Percentiles rank a stretch among this genome's conserved stretches.
These are phyloP conservation scores for Microctonus brassicae DNA, from an alignment of 2,888 invertebrate genomes.

Conservation along the genomic window DNA sequence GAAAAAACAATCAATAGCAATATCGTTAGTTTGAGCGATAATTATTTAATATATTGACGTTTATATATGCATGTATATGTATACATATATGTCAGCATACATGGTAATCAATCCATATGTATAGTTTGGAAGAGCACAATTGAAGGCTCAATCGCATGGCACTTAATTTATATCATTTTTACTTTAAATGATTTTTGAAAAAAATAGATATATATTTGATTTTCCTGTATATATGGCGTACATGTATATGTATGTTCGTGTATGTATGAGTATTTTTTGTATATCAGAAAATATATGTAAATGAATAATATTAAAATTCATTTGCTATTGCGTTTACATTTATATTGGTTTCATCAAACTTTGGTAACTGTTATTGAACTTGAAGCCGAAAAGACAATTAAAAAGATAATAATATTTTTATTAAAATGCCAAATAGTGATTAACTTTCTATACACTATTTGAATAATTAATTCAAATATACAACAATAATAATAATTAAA, in stretches of 20 bases:
- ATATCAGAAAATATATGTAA: neutral
- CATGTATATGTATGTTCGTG: neutral
- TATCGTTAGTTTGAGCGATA: constrained; percentile 21
- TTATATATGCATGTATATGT: neutral
- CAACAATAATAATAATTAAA: constrained; percentile 1
- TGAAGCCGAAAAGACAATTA: constrained; percentile 3
- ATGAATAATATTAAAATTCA: neutral
- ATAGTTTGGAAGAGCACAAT: neutral
- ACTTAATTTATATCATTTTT: constrained; percentile 5
- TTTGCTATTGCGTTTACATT: constrained; percentile 2
- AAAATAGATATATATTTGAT: neutral
- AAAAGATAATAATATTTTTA: neutral
- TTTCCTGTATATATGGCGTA: neutral
- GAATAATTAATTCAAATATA: neutral
- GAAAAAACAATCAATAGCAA: neutral
- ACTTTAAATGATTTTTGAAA: neutral
- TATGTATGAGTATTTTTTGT: neutral
- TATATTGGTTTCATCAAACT: constrained; percentile 35
- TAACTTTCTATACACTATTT: neutral
- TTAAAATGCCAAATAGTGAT: constrained; percentile 16
- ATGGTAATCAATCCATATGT: neutral
- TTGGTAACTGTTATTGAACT: constrained; percentile 35
- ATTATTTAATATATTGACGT: constrained; percentile 12
- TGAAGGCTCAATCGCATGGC: constrained; percentile 23
- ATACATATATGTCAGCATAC: no score